These are phyloP conservation scores for Melipona quadrifasciata DNA, from an alignment of 1,140 invertebrate species.

Conservation along the genomic window DNA sequence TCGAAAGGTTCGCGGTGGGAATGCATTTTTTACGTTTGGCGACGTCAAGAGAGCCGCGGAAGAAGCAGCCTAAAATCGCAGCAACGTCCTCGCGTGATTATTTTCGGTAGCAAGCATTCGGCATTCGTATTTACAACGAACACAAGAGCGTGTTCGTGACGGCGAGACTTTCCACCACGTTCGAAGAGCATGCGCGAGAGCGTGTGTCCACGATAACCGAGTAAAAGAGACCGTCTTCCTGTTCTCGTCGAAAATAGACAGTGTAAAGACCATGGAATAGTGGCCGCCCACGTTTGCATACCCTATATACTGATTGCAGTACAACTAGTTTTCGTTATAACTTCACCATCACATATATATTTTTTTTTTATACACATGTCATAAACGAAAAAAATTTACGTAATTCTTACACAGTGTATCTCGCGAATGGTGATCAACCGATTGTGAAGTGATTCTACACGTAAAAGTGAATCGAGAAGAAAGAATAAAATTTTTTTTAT, in stretches of 20 bases:
- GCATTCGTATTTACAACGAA: conserved; percentile 59
- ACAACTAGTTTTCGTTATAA: not conserved
- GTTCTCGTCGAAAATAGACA: conserved; percentile 68
- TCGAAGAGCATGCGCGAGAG: conserved; percentile 54
- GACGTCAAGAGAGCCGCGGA: conserved; percentile 26
- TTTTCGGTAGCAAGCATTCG: conserved; percentile 65
- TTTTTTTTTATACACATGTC: not conserved
- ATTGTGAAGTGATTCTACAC: no score
- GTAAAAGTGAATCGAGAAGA: no score
- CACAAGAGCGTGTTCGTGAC: conserved; percentile 30
- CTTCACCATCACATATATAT: not conserved
- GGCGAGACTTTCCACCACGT: not conserved
- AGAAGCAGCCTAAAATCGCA: conserved; percentile 30
- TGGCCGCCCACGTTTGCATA: conserved; percentile 26
- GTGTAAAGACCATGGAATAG: conserved; percentile 47
- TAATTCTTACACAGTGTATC: not conserved
- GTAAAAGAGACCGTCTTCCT: conserved; percentile 53
- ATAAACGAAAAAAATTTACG: not conserved
- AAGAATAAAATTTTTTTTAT: no score
- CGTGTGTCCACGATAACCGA: not conserved
- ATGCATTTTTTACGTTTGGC: conserved; percentile 44
- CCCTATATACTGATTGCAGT: conserved; percentile 18
- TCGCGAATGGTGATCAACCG: no score
- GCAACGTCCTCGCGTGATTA: conserved; percentile 57
- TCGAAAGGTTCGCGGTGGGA: not conserved